Conservation (phyloP, 2,888 invertebrate genomes). For the Parascotia fuliginaria region DNA sequence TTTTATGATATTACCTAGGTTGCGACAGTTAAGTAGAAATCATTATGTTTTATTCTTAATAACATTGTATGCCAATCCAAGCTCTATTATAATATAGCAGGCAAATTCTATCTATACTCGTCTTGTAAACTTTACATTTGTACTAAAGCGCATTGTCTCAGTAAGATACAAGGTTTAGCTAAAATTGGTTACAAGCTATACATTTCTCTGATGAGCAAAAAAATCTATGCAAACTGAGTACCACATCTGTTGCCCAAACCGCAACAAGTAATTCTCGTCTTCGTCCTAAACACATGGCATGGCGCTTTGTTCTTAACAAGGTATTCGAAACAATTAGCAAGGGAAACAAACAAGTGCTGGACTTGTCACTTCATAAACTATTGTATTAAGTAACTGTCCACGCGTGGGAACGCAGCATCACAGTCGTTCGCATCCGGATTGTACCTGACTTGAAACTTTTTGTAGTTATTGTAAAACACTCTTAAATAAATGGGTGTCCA, state of each 20-base stretch:
- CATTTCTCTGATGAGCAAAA: slow-evolving; percentile 13
- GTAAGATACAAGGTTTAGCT: too few species aligned
- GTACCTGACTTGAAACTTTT: slow-evolving; percentile 71
- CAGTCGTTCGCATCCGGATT: slow-evolving; percentile 78
- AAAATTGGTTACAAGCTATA: neutral
- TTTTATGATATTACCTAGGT: too few species aligned
- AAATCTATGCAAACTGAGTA: slow-evolving; percentile 38
- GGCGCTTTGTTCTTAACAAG: slow-evolving; percentile 70
- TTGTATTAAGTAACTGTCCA: slow-evolving; percentile 62
- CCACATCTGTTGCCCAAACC: slow-evolving; percentile 66
- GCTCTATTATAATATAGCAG: too few species aligned
- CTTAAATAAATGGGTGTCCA: slow-evolving; percentile 66
- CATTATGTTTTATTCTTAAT: too few species aligned
- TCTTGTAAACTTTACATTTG: too few species aligned
- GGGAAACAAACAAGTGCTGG: slow-evolving; percentile 65
- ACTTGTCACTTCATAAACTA: slow-evolving; percentile 74
- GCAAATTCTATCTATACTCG: too few species aligned
- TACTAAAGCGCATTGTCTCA: too few species aligned
- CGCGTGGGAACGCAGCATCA: slow-evolving; percentile 71
- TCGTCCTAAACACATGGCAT: slow-evolving; percentile 66
- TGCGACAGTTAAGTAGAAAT: too few species aligned
- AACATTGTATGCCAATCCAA: too few species aligned
- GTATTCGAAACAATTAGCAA: slow-evolving; percentile 54
- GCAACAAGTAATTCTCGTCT: slow-evolving; percentile 43
- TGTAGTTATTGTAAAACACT: slow-evolving; percentile 77